Percentiles rank a stretch among this genome's conserved stretches.
Conservation (phyloP, 2,797 vertebrate genomes). For the Molothrus aeneus region DNA sequence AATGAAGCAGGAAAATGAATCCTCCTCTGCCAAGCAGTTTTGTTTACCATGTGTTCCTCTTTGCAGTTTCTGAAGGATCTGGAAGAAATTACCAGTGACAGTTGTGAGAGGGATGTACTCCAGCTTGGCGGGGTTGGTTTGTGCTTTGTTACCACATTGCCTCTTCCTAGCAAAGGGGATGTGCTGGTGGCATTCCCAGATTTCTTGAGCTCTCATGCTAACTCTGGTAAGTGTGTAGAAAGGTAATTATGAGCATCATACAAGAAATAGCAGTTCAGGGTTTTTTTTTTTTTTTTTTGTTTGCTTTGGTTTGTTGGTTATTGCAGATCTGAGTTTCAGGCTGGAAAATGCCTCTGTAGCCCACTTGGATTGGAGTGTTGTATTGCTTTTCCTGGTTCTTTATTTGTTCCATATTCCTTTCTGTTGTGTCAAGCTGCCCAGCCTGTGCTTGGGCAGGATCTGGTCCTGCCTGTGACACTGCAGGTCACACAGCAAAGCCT, state of each 20-base stretch:
- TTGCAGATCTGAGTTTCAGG: background rate
- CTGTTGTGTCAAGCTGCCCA: background rate
- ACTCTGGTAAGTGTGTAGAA: background rate
- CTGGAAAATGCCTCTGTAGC: background rate
- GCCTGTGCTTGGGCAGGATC: background rate
- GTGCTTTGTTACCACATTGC: background rate
- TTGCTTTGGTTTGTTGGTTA: background rate
- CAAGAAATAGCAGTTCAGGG: background rate
- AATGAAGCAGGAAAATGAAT: background rate
- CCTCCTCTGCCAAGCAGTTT: background rate
- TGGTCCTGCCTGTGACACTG: constrained; percentile 28
- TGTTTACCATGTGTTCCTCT: background rate
- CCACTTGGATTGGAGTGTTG: background rate
- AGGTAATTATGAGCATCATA: background rate
- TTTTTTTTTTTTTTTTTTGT: background rate
- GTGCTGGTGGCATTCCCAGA: background rate
- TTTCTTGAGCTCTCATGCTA: background rate
- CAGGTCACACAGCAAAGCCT: background rate
- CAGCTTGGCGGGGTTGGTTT: background rate
- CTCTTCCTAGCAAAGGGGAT: background rate
- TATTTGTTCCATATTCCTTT: background rate
- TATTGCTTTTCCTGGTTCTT: background rate
- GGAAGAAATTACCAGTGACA: background rate
- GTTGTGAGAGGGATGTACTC: background rate
- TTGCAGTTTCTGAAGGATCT: background rate